phyloP scores from a whole-genome alignment of 2,797 vertebrate species.

The Brachyrhaphis roseni region DNA sequence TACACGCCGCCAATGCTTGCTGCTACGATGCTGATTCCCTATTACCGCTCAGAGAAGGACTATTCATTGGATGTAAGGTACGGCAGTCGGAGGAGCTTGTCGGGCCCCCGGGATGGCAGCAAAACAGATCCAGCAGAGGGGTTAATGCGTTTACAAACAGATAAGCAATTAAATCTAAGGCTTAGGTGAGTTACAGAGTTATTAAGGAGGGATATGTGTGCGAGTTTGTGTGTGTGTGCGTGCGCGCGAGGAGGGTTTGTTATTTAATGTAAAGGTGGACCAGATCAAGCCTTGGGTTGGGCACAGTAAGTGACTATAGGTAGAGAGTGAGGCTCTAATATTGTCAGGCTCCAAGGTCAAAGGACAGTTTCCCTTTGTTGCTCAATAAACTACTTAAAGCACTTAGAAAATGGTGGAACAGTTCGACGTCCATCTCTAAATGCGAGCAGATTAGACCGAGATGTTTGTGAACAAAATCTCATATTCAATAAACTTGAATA shows the following conservation, averaged over 20 bases:
- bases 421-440: conserved; percentile 32
- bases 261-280: conserved; percentile 59
- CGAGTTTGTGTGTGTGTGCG: neutral
- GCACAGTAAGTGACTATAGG: conserved; percentile 53
- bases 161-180: conserved; percentile 82
- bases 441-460: conserved; percentile 26
- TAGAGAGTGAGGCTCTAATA: conserved; percentile 66
- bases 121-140: conserved; percentile 77
- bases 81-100: conserved; percentile 74
- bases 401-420: conserved; percentile 43
- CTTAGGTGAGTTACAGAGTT: conserved; percentile 80
- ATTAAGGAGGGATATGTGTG: conserved; percentile 66
- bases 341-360: conserved; percentile 67
- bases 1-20: conserved; percentile 81
- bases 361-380: conserved; percentile 64
- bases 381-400: conserved; percentile 60
- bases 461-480: neutral
- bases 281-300: conserved; percentile 58
- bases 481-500: neutral
- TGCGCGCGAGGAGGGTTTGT: conserved; percentile 29
- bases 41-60: conserved; percentile 85
- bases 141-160: conserved; percentile 80
- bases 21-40: conserved; percentile 83
- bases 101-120: conserved; percentile 69
- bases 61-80: conserved; percentile 90